Percentiles rank a stretch among this genome's conserved stretches.
These are phyloP conservation scores for Caenorhabditis sinica DNA, from an alignment of 2,888 invertebrate genomes.

Conservation along the genomic window DNA sequence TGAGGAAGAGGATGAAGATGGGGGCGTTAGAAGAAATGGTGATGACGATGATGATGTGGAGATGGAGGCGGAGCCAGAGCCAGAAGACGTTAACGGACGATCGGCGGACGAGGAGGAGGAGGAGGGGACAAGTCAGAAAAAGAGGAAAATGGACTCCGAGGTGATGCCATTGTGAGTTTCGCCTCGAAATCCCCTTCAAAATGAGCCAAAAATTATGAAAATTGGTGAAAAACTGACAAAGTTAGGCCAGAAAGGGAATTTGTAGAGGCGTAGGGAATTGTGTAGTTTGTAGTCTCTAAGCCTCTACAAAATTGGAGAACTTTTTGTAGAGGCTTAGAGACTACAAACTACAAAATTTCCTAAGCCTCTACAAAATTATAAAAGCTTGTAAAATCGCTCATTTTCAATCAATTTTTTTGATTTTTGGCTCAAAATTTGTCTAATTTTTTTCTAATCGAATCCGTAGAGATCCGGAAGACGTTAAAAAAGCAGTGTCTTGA, in stretches of 20 bases:
- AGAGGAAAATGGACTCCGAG: background rate
- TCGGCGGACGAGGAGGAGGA: conserved; percentile 4
- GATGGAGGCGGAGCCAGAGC: background rate
- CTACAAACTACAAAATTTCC: no score
- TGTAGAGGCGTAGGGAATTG: background rate
- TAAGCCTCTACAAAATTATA: no score
- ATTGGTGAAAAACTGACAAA: no score
- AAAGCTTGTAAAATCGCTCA: no score
- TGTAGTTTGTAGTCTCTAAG: conserved; percentile 1
- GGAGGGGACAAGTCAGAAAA: background rate
- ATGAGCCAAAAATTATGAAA: no score
- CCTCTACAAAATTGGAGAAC: background rate
- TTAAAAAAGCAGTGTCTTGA: no score
- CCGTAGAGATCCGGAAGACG: no score
- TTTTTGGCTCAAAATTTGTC: no score
- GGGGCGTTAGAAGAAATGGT: conserved; percentile 19
- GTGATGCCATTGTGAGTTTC: background rate
- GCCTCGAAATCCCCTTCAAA: no score
- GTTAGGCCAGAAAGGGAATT: background rate
- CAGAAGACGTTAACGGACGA: background rate
- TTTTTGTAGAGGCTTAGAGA: no score
- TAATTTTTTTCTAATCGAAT: no score
- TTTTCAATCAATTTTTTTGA: no score
- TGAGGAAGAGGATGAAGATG: conserved; percentile 10
- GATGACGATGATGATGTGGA: conserved; percentile 17